Evolutionary conservation across 2,797 vertebrate genomes (phyloP).

Genomic region (Octomys mimax): DNA sequence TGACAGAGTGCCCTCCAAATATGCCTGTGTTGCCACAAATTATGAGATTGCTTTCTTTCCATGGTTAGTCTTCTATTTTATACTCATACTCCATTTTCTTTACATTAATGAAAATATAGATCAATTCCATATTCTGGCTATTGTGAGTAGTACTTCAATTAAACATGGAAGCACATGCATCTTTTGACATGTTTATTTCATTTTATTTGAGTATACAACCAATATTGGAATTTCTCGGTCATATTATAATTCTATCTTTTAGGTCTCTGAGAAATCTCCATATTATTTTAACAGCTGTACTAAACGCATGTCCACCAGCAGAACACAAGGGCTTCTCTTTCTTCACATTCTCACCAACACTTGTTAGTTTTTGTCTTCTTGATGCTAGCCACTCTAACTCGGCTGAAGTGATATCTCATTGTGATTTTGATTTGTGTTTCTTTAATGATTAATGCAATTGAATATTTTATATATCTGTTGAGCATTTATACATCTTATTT

Average conservation of each 20-base stretch:
- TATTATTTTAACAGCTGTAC: neutral
- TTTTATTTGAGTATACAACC: neutral
- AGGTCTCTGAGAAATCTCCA: neutral
- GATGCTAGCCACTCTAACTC: neutral
- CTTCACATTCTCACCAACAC: neutral
- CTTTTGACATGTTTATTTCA: neutral
- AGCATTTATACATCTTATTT: neutral
- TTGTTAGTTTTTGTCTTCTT: neutral
- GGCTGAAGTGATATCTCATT: neutral
- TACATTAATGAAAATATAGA: neutral
- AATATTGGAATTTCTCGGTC: neutral
- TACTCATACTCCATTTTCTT: neutral
- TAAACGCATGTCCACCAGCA: neutral
- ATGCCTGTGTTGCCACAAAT: neutral
- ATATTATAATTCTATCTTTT: neutral
- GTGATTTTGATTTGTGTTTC: neutral
- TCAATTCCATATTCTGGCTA: neutral
- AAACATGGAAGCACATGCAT: neutral
- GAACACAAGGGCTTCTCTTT: neutral
- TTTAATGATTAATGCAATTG: neutral
- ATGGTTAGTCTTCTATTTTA: neutral
- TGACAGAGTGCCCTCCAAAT: neutral
- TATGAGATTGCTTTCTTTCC: neutral
- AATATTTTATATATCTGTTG: neutral
- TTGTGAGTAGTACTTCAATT: neutral